Percentiles rank a stretch among this genome's conserved stretches.
Conservation (phyloP, 2,113 vertebrate genomes). For the Electrona antarctica region DNA sequence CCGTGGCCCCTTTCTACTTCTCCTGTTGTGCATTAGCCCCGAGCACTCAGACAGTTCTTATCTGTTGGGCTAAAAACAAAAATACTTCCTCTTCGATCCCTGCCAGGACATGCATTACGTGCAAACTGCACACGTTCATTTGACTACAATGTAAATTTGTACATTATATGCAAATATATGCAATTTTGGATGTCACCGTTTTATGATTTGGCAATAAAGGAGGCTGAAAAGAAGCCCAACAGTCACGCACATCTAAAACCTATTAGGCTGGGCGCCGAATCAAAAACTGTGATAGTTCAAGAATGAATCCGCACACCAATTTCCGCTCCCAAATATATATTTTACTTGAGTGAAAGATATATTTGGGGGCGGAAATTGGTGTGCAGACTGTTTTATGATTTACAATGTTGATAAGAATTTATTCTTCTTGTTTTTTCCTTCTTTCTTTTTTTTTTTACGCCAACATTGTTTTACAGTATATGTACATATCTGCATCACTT, state of each 20-base stretch:
- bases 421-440: too few relatives aligned
- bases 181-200: background rate
- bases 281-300: too few relatives aligned
- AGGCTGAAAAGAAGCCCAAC: too few relatives aligned
- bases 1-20: background rate
- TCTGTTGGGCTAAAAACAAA: background rate
- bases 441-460: background rate
- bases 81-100: background rate
- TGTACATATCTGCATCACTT: background rate
- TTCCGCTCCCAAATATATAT: too few relatives aligned
- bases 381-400: background rate
- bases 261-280: too few relatives aligned
- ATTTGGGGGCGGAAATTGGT: too few relatives aligned
- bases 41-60: slow-evolving; percentile 29
- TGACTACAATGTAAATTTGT: slow-evolving; percentile 12
- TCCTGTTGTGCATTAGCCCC: slow-evolving; percentile 10
- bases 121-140: background rate
- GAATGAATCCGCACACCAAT: too few relatives aligned
- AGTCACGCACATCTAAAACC: too few relatives aligned
- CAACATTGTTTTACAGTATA: background rate
- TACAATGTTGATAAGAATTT: background rate
- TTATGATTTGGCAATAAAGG: background rate
- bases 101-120: background rate
- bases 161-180: slow-evolving; percentile 9
- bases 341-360: too few relatives aligned